Evolutionary conservation across 2,888 invertebrate species (phyloP), one percentile per base, ranked within the genome.

Genomic region (Aspidiotus rigidus): DNA sequence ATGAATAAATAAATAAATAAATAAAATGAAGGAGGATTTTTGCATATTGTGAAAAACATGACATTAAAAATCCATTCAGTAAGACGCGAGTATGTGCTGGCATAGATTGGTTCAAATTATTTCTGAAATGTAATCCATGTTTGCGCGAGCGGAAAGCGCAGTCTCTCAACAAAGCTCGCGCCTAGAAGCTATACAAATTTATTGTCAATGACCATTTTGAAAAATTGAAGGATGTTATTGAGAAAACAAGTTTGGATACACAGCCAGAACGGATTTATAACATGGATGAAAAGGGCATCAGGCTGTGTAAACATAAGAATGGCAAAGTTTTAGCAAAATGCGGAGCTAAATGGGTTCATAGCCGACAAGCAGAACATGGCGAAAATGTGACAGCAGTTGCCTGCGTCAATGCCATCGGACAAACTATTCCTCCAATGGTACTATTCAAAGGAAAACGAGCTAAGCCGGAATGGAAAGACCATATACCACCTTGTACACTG

Each of bases 371-470:
- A 39, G 76, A 77, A 70, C 76, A 78, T 72, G 77, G 72, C 17
- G 75, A 77, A 74, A 76, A 75, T 71, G 75, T 76, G 7, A 75
- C 76, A 54, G 72, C 75, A 40, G 76, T 75, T 8, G 72, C 70
- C 8, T 76, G 76, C 73, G 75, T 72, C 16, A 77, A 75, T 74
- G 76, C 75, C 7, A 16, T 75, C 53, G 76, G 75, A 16, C 72
- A 72, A 8, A 16, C 49, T 3, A 44, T 69, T 13, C 69, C 69
- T 3, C 69, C 69, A 7, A 61, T 61, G 61, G 61, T 64, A 72
- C 39, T 77, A 64, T 76, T 75, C 70, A 75, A 76, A 73, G 75
- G 75, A 7, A 70, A 74, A 71, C 44, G 75, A 59, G 60, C 71
- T 17, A 75, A 75, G 53, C 72, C 72, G 53, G 73, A 73, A 66